Percentiles rank a stretch among this genome's conserved stretches.
Evolutionary conservation across 2,113 vertebrate species (phyloP).

Genomic region (Cacatua alba): DNA sequence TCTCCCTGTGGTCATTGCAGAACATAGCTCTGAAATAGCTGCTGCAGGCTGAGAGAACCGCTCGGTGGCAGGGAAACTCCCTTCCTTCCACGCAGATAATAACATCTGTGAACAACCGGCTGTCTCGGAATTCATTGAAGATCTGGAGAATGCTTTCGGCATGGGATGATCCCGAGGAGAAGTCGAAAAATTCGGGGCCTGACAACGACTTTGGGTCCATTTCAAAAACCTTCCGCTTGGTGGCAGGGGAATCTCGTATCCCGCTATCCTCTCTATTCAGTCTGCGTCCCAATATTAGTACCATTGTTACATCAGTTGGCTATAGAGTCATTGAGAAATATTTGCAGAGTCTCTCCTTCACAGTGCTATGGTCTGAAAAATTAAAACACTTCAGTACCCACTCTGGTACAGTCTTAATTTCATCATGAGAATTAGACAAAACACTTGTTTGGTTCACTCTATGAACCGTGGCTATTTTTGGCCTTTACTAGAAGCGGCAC

Average conservation of each 20-base stretch:
- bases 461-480: not conserved
- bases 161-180: slow-evolving; percentile 91
- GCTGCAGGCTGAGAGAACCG: slow-evolving; percentile 92
- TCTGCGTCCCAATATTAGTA: slow-evolving; percentile 96
- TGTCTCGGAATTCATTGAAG: slow-evolving; percentile 95
- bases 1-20: slow-evolving; percentile 93
- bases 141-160: slow-evolving; percentile 94
- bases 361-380: slow-evolving; percentile 48
- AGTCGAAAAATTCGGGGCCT: slow-evolving; percentile 91
- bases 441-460: not conserved
- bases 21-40: slow-evolving; percentile 98
- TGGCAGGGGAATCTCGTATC: slow-evolving; percentile 92
- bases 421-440: not conserved
- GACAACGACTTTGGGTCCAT: slow-evolving; percentile 89
- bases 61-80: slow-evolving; percentile 94
- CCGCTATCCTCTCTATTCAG: slow-evolving; percentile 92
- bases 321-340: slow-evolving; percentile 78
- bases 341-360: slow-evolving; percentile 41
- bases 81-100: slow-evolving; percentile 93
- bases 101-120: slow-evolving; percentile 92
- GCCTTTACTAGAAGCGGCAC: not conserved
- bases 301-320: slow-evolving; percentile 89
- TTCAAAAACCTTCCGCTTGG: slow-evolving; percentile 97
- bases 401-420: not conserved
- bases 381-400: slow-evolving; percentile 29